Evolutionary conservation across 2,113 vertebrate species (phyloP), one percentile per base, ranked within the genome.

Genomic region (Bubo bubo): DNA sequence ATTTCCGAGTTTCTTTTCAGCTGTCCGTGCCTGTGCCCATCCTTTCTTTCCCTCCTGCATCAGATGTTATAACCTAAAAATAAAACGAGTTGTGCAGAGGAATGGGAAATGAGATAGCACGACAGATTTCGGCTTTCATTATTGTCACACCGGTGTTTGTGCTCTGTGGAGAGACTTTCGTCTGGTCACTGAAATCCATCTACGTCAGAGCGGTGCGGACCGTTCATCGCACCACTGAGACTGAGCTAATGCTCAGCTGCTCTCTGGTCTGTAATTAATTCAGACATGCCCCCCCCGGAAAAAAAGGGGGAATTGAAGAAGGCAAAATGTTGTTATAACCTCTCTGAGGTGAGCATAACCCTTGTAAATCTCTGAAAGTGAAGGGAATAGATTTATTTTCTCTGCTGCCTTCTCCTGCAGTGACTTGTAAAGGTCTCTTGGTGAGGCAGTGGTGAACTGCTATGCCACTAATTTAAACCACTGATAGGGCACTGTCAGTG

Each of bases 141-240:
- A 18, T 30, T 2, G 1, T 66, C 0, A 1, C 8, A 7, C 12
- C 1, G 9, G 49, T 28, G 23, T 49, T 72, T 24, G 28, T 15
- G 7, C 32, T 41, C 59, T 59, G 70, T 32, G 39, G 35, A 45
- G 53, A 28, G 53, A 9, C 10, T 72, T 85, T 59, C 13, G 79
- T 10, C 77, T 93, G 62, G 15, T 53, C 73, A 9, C 27, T 17
- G 41, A 24, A 8, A 49, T 80, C 34, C 0, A 1, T 13, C 24
- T 41, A 11, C 35, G 72, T 47, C 84, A 30, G 41, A 63, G 41
- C 6, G 1, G 23, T 17, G 34, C 59, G 22, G 37, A 5, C 32
- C 13, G 12, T n/a, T n/a, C 58, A 19, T 32, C 7, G 9, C 3
- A 7, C 8, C 8, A 1, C 43, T 41, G 58, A 62, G 27, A 10